Evolutionary conservation across 2,797 vertebrate genomes (phyloP).

Genomic region (Lepus townsendii): DNA sequence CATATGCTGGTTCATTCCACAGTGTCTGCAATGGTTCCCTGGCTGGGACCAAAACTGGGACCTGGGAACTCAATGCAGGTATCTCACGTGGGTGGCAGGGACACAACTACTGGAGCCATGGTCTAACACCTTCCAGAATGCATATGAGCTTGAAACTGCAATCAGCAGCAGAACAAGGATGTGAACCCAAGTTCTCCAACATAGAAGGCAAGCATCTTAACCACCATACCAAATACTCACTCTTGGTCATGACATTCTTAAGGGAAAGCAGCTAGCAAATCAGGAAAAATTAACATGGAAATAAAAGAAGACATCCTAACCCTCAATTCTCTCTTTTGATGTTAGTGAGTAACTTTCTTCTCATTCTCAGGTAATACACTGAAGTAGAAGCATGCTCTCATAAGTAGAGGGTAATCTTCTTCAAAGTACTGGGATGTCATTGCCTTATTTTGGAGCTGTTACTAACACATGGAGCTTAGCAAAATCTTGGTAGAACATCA

Average conservation of each 20-base stretch:
- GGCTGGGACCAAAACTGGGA: no score
- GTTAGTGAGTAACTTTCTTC: not conserved
- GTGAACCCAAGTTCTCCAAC: no score
- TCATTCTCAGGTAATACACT: not conserved
- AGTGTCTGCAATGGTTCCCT: no score
- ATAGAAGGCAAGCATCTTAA: no score
- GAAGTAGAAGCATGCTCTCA: not conserved
- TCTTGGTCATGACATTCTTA: not conserved
- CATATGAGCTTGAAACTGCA: no score
- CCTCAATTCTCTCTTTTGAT: conserved; percentile 23
- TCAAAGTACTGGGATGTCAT: not conserved
- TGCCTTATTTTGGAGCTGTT: not conserved
- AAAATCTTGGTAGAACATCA: not conserved
- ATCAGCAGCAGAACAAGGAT: no score
- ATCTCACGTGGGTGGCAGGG: no score
- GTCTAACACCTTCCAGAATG: no score
- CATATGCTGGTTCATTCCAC: no score
- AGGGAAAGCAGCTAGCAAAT: not conserved
- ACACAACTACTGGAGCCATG: no score
- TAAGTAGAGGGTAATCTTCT: not conserved
- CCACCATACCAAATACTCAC: no score
- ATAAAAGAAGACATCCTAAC: not conserved
- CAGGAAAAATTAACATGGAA: not conserved
- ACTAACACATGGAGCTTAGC: not conserved
- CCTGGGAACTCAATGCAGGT: no score